Base-by-base conservation (phyloP, 2,113 vertebrate genomes). In the Cettia cetti region DNA sequence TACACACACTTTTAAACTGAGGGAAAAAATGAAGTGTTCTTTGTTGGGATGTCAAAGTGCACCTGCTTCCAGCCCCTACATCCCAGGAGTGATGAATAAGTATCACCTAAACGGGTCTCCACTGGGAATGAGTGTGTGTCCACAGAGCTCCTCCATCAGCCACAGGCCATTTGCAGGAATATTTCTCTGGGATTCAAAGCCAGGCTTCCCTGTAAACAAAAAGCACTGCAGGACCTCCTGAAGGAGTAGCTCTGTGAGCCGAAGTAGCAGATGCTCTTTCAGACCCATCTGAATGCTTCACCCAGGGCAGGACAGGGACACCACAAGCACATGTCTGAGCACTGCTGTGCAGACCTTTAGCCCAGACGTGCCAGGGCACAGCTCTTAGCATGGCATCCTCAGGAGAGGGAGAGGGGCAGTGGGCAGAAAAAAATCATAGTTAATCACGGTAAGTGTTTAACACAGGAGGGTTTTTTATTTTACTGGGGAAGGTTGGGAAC, bases 311-410 rank as follows among this genome's bases (percentile, higher is more conserved):
- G 31, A 54, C 1, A 1, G 47, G 50, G 39, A 52, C 18, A 21
- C 4, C 30, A 27, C 0, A 1, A 57, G 49, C 47, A n/a, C 24
- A 0, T 0, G 0, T 27, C 30, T 63, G 8, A 2, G 61, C 42
- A 27, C 35, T 22, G 42, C 57, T 42, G 22, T 1, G 1, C 23
- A 17, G 52, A 53, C 7, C 31, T 35, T 27, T 52, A 64, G 78
- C 39, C 52, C 50, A 28, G 50, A 42, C 14, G 40, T 42, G 40
- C 40, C 40, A 42, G 40, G n/a, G n/a, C 9, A 44, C 14, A 18
- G 49, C 33, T 22, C 33, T 11, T 24, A 33, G 39, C 30, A 24
- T 4, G 21, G 52, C n/a, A 57, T 12, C 80, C 52, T 15, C 6
- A 23, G 35, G 49, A 31, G 13, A 50, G 27, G 24, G 31, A 76